A percentile compares a stretch with the other conserved stretches of the same genome.
phyloP scores from a whole-genome alignment of 2,113 vertebrate genomes.

The Eupsittula cactorum region DNA sequence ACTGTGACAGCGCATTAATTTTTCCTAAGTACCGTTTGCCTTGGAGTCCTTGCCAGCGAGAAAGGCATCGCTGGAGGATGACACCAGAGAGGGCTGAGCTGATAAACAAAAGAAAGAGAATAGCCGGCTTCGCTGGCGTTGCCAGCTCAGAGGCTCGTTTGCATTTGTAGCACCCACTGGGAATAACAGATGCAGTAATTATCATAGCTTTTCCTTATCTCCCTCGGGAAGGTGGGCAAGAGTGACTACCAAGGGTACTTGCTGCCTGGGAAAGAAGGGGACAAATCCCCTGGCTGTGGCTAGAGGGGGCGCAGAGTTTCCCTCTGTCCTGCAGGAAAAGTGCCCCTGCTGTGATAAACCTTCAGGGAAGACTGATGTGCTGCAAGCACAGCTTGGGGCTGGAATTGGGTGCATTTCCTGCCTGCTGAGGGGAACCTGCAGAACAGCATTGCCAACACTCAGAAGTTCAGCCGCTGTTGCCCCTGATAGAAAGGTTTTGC shows the following conservation, averaged over 20 bases:
- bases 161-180: not conserved
- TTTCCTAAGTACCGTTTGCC: not conserved
- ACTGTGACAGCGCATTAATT: not conserved
- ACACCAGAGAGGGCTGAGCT: constrained; percentile 8
- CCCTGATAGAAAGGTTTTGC: not conserved
- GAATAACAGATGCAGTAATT: constrained; percentile 9
- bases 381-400: not conserved
- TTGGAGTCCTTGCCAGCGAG: not conserved
- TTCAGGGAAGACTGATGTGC: not conserved
- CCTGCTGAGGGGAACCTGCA: not conserved
- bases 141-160: not conserved
- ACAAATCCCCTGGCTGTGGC: not conserved
- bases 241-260: not conserved
- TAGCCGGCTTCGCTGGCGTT: not conserved
- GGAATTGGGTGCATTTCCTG: not conserved
- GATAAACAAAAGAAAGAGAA: not conserved
- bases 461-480: not conserved
- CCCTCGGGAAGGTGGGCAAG: not conserved
- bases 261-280: not conserved
- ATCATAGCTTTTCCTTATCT: not conserved
- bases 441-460: not conserved
- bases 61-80: not conserved
- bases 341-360: not conserved
- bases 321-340: not conserved
- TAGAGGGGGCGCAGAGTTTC: not conserved